Conservation (phyloP, 2,888 invertebrate genomes). For the Nemotelus pantherinus region DNA sequence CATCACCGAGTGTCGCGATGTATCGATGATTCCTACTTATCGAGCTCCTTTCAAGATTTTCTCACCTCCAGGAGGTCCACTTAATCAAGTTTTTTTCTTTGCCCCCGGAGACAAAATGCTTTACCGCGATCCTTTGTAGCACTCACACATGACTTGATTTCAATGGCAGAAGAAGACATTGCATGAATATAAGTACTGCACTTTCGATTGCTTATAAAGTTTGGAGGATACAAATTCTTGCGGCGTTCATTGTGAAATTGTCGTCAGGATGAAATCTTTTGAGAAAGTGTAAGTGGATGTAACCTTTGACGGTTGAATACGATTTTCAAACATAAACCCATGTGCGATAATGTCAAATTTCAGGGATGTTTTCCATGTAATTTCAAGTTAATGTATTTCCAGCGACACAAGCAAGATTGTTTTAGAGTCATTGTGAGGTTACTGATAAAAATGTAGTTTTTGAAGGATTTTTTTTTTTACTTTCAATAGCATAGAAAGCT, state of each 20-base stretch:
- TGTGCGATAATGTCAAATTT: too few species aligned
- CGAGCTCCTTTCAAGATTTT: conserved; percentile 53
- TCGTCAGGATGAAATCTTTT: too few species aligned
- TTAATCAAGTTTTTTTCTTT: conserved; percentile 58
- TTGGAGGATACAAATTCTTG: conserved; percentile 39
- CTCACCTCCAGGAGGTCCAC: conserved; percentile 65
- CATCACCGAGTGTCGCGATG: conserved; percentile 23
- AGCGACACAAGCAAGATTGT: too few species aligned
- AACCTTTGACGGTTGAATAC: too few species aligned
- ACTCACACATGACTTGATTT: conserved; percentile 41
- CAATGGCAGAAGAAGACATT: conserved; percentile 13
- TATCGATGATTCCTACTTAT: neutral
- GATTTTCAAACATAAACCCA: too few species aligned
- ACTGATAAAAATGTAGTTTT: too few species aligned
- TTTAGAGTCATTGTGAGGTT: too few species aligned
- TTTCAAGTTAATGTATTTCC: too few species aligned
- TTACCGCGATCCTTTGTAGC: conserved; percentile 18
- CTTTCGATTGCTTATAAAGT: conserved; percentile 21
- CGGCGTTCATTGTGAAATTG: neutral
- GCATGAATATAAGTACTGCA: neutral
- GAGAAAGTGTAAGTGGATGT: too few species aligned
- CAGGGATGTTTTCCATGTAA: too few species aligned
- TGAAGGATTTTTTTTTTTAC: too few species aligned
- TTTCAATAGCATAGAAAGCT: too few species aligned
- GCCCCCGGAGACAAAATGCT: conserved; percentile 28